Evolutionary conservation across 2,888 invertebrate genomes (phyloP), one percentile per base, ranked within the genome.

Genomic region (Arctia plantaginis): DNA sequence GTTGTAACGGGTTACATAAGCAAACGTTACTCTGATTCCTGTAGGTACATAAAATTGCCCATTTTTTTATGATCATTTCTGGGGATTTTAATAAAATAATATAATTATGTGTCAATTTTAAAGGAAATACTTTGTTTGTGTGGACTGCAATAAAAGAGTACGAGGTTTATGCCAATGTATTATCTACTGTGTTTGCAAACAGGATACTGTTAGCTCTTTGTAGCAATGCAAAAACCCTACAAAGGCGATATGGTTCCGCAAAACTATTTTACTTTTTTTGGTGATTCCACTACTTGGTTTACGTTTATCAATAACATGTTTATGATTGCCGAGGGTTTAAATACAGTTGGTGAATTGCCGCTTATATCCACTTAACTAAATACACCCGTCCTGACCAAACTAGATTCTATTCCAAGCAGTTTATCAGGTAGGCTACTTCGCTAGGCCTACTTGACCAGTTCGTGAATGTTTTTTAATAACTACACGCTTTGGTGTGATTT

Each of bases 61-160:
- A 13, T 51, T 41, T 65, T 71, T 74, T 75, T 33, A 30, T 59
- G 62, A 76, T 59, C 41, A n/a, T 47, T 67, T 76, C 71, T n/a
- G 66, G 72, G 23, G 33, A 67, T 75, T 69, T 73, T 66, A 69
- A 75, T 65, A 72, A 67, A 71, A 55, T 71, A 44, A 15, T 44
- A 15, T n/a, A 18, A 44, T 44, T 15, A 44, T 77, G 70, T 78
- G 69, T 74, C 65, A 77, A 75, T 66, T 66, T 68, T 71, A 79
- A 81, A 85, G 82, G 81, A 33, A 77, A 59, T 33, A 75, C 78
- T 77, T 74, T 79, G 74, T 81, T 82, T 71, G 75, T 78, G 77
- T 79, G 80, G 70, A 79, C 62, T 79, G 79, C 82, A 83, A 74
- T 80, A 73, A 75, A 68, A 80, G 67, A 76, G 68, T 77, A 80